Evolutionary conservation across 2,797 vertebrate species (phyloP).

Genomic region (Poecilia gillii): DNA sequence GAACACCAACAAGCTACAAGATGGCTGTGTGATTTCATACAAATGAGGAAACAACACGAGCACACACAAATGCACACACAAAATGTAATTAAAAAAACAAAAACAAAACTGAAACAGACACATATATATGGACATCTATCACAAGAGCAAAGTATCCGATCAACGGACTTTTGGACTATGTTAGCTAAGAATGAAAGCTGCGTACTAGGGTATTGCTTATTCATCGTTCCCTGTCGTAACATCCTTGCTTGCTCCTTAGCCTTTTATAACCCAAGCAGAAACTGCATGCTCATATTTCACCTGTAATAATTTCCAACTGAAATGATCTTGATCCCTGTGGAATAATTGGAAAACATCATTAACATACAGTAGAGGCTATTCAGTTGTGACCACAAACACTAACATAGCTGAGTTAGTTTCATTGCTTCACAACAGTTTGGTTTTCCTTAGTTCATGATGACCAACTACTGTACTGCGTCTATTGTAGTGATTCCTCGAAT

Average conservation of each 20-base stretch:
- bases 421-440: not conserved
- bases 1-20: constrained; percentile 40
- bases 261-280: constrained; percentile 30
- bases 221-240: constrained; percentile 12
- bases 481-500: too few species aligned
- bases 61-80: not conserved
- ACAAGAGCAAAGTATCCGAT: constrained; percentile 46
- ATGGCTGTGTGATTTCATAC: constrained; percentile 43
- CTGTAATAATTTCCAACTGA: constrained; percentile 40
- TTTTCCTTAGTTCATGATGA: not conserved
- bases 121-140: constrained; percentile 41
- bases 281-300: constrained; percentile 33
- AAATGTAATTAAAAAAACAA: constrained; percentile 29
- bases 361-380: not conserved
- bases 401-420: not conserved
- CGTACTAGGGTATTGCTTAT: not conserved
- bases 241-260: constrained; percentile 10
- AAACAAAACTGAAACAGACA: too few species aligned
- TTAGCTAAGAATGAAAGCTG: not conserved
- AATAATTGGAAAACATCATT: constrained; percentile 36
- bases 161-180: not conserved
- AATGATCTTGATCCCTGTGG: constrained; percentile 39
- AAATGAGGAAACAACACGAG: constrained; percentile 34
- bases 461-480: not conserved
- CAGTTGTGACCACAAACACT: not conserved